These are phyloP conservation scores for Onychorhynchus coronatus DNA, from an alignment of 2,113 vertebrate genomes.

Conservation along the genomic window DNA sequence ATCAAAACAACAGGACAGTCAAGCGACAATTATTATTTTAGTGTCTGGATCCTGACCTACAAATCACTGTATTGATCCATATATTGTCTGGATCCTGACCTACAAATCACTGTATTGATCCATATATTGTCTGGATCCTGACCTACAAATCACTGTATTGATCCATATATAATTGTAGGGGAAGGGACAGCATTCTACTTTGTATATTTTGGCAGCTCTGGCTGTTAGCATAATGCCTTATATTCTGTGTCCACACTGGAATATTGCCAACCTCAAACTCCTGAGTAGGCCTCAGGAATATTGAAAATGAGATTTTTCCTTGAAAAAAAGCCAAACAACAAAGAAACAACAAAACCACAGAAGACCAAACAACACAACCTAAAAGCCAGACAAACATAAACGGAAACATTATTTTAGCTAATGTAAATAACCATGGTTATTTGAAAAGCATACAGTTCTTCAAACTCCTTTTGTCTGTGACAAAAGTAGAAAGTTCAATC, in stretches of 20 bases:
- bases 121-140: too few relatives aligned
- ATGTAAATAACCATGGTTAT: background rate
- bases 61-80: background rate
- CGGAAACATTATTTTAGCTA: background rate
- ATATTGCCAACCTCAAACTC: background rate
- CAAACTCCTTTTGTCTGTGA: background rate
- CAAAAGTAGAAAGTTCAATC: background rate
- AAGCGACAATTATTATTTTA: background rate
- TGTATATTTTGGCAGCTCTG: slow-evolving; percentile 11
- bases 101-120: background rate
- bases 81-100: background rate
- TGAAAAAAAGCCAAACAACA: background rate
- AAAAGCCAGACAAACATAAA: background rate
- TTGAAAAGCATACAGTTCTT: background rate
- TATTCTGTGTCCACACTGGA: background rate
- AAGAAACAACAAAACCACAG: background rate
- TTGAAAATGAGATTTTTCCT: background rate
- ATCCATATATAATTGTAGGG: background rate
- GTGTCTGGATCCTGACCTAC: slow-evolving; percentile 20
- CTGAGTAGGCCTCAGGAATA: background rate
- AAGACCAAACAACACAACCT: background rate
- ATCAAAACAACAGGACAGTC: slow-evolving; percentile 5
- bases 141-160: slow-evolving; percentile 7
- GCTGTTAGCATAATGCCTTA: background rate
- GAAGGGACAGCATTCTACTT: background rate